Evolutionary conservation across 2,113 vertebrate species (phyloP), one percentile per base, ranked within the genome.

Genomic region (Nothoprocta perdicaria): DNA sequence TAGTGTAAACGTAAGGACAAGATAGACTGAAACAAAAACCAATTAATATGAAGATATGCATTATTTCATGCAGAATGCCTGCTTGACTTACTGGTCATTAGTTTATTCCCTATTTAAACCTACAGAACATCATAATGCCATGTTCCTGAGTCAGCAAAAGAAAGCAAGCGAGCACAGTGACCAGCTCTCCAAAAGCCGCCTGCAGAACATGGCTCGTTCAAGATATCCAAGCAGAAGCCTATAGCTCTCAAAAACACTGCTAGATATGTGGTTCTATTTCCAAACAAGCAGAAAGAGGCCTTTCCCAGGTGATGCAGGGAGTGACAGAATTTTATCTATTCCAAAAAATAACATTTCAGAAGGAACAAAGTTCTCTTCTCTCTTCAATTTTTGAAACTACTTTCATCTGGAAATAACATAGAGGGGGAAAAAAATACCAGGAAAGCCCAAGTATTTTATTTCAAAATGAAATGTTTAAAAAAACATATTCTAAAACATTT

Each of bases 191-290:
- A 67, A 71, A 85, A 45, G 40, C 15, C 10, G n/a, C 16, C 14
- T 9, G 6, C 19, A 86, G 48, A 38, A 33, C 31, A 46, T 1
- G 3, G 16, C 55, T 86, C 35, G 10, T 55, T 69, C 38, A 62
- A 55, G 46, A 40, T 9, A 50, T 29, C 23, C 16, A 91, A 50
- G 40, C 15, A 74, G 82, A 73, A 85, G 3, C 24, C 33, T 68
- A 14, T 0, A 0, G 46, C 55, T 77, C 22, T 9, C 33, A 50
- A 69, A n/a, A 29, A 33, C 23, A 4, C 7, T 84, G 40, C 23
- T 12, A 41, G 27, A 62, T 41, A 50, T 0, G 0, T 1, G 14
- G 5, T 23, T 71, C 38, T 52, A 5, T 7, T 84, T 86, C 66
- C 38, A 60, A 92, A 71, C 10, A 67, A 74, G 38, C 7, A 82